Percentiles rank a stretch among this genome's conserved stretches.
phyloP scores from a whole-genome alignment of 2,888 invertebrate genomes.

The Tiliacea citrago region DNA sequence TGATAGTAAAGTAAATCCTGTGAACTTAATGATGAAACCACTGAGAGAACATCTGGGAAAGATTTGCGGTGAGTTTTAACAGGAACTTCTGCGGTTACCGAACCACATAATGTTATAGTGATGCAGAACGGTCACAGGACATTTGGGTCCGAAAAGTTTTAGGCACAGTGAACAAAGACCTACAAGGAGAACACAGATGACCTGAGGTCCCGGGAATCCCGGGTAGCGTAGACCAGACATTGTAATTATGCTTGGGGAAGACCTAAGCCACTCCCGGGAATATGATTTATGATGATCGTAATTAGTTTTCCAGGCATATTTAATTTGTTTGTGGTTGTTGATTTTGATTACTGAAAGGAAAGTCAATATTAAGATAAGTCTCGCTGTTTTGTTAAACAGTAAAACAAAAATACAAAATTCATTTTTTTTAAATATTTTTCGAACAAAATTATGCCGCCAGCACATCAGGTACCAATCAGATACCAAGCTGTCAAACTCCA shows the following conservation, averaged over 20 bases:
- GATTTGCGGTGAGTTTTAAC: constrained; percentile 67
- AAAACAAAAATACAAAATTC: too few species aligned
- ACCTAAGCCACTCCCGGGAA: not conserved
- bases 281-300: not conserved
- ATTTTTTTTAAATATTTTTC: too few species aligned
- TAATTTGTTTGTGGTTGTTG: not conserved
- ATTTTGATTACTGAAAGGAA: not conserved
- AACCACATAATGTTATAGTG: not conserved
- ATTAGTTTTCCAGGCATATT: too few species aligned
- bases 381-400: too few species aligned
- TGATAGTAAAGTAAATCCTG: constrained; percentile 70
- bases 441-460: too few species aligned
- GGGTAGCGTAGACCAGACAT: not conserved
- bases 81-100: not conserved
- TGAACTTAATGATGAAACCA: constrained; percentile 70
- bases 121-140: not conserved
- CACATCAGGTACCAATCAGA: too few species aligned
- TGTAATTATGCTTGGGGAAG: not conserved
- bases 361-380: too few species aligned
- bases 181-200: not conserved
- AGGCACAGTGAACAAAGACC: not conserved
- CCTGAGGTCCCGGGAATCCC: not conserved
- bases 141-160: not conserved
- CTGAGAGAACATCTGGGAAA: constrained; percentile 69
- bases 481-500: too few species aligned